Conservation (phyloP, 2,888 invertebrate species). For the Acrobasis suavella region DNA sequence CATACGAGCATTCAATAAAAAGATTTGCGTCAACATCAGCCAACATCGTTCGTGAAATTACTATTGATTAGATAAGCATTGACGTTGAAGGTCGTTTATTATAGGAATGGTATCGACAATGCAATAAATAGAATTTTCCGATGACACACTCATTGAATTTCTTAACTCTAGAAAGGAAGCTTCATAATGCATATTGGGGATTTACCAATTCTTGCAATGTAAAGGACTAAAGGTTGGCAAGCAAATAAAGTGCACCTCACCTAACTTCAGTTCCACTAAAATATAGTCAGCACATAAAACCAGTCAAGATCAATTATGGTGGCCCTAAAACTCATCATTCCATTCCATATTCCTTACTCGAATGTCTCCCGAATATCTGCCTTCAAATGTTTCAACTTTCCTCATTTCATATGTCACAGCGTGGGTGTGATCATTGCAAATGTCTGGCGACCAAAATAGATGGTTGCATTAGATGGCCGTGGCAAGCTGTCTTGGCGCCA, state of each 20-base stretch:
- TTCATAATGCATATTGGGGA: too few relatives aligned
- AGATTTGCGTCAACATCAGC: conserved; percentile 22
- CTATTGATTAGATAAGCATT: conserved; percentile 28
- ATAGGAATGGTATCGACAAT: conserved; percentile 4
- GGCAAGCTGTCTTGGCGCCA: conserved; percentile 58
- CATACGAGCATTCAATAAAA: conserved; percentile 27
- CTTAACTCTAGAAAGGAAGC: too few relatives aligned
- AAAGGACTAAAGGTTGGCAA: too few relatives aligned
- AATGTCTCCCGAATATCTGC: too few relatives aligned
- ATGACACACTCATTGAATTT: background rate
- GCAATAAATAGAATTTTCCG: background rate
- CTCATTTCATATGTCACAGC: background rate
- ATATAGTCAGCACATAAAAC: too few relatives aligned
- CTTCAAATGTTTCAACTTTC: background rate
- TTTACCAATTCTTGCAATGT: too few relatives aligned
- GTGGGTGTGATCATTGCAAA: conserved; percentile 11
- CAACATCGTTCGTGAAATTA: conserved; percentile 23
- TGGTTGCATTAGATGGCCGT: conserved; percentile 28
- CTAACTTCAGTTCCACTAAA: too few relatives aligned
- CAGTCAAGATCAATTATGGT: too few relatives aligned
- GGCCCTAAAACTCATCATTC: too few relatives aligned
- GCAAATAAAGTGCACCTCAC: too few relatives aligned
- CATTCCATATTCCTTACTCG: too few relatives aligned
- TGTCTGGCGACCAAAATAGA: conserved; percentile 27
- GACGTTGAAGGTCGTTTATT: conserved; percentile 28